Percentiles rank a stretch among this genome's conserved stretches.
Conservation (phyloP, 1,140 invertebrate species). For the Littorina saxatilis region DNA sequence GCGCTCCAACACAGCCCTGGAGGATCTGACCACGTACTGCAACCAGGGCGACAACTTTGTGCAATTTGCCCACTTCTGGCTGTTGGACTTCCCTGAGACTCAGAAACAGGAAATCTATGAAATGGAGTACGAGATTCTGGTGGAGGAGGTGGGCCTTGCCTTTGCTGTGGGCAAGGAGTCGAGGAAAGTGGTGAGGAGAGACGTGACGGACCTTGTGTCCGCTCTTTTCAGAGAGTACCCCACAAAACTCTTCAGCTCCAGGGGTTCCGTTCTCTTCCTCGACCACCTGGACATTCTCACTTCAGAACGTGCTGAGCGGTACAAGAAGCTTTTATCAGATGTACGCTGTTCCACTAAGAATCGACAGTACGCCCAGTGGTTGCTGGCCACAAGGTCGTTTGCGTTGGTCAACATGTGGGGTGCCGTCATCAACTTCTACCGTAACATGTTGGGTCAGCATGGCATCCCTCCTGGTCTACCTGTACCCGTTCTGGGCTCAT, state of each 20-base stretch:
- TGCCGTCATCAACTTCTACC: conserved; percentile 72
- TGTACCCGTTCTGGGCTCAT: conserved; percentile 34
- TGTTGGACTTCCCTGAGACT: conserved; percentile 68
- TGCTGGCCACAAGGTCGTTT: conserved; percentile 72
- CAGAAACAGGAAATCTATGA: conserved; percentile 71
- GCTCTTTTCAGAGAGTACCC: conserved; percentile 75
- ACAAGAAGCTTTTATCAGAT: conserved; percentile 71
- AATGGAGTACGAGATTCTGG: conserved; percentile 72
- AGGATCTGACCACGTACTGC: conserved; percentile 63
- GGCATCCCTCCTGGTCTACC: conserved; percentile 39
- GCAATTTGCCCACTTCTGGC: conserved; percentile 75
- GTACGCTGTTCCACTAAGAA: conserved; percentile 73
- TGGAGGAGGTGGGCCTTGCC: conserved; percentile 71
- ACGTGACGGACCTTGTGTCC: conserved; percentile 64
- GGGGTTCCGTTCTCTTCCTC: conserved; percentile 70
- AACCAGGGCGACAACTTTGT: conserved; percentile 70
- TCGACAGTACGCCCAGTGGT: conserved; percentile 73
- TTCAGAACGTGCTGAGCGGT: conserved; percentile 68
- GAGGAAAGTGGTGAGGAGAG: conserved; percentile 61
- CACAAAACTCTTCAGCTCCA: conserved; percentile 62
- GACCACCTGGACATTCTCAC: conserved; percentile 72
- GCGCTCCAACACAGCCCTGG: conserved; percentile 67
- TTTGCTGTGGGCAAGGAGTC: conserved; percentile 70
- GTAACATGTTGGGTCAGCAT: conserved; percentile 58
- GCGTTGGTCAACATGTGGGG: conserved; percentile 72